These are phyloP conservation scores for Psylliodes chrysocephalus DNA, from an alignment of 2,888 invertebrate genomes.

Conservation along the genomic window DNA sequence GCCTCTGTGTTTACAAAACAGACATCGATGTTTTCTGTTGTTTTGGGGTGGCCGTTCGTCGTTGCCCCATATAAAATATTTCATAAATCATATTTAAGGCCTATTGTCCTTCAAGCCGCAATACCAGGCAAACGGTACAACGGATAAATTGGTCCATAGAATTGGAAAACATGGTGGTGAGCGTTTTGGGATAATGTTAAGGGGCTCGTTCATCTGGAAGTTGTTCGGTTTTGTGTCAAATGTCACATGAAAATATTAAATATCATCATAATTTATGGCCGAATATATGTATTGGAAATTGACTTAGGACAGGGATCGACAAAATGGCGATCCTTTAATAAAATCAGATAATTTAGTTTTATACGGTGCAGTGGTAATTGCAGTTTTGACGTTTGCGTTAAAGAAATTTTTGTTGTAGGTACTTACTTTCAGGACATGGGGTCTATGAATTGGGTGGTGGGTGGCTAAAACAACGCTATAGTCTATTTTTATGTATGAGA, in stretches of 20 bases:
- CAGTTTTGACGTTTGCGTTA: too few species aligned
- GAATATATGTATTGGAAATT: not conserved
- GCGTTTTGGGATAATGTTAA: conserved; percentile 33
- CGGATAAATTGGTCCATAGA: conserved; percentile 57
- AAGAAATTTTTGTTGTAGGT: too few species aligned
- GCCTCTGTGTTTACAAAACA: conserved; percentile 52
- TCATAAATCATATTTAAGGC: conserved; percentile 65
- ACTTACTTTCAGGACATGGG: too few species aligned
- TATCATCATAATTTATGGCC: conserved; percentile 8
- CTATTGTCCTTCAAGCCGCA: conserved; percentile 57
- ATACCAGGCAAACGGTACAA: conserved; percentile 48
- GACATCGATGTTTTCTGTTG: conserved; percentile 56
- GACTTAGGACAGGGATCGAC: not conserved
- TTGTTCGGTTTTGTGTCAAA: conserved; percentile 15
- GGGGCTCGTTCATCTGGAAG: conserved; percentile 43
- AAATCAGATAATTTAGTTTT: too few species aligned
- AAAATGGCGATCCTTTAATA: too few species aligned
- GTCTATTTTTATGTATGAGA: too few species aligned
- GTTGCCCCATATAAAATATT: conserved; percentile 63
- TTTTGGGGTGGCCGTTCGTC: conserved; percentile 59
- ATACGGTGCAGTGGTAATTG: too few species aligned
- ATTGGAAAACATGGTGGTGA: conserved; percentile 35
- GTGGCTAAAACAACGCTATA: too few species aligned
- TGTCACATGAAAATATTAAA: conserved; percentile 19
- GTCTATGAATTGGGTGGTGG: too few species aligned